Evolutionary conservation across 2,113 vertebrate species (phyloP).

Genomic region (Halichoerus grypus): DNA sequence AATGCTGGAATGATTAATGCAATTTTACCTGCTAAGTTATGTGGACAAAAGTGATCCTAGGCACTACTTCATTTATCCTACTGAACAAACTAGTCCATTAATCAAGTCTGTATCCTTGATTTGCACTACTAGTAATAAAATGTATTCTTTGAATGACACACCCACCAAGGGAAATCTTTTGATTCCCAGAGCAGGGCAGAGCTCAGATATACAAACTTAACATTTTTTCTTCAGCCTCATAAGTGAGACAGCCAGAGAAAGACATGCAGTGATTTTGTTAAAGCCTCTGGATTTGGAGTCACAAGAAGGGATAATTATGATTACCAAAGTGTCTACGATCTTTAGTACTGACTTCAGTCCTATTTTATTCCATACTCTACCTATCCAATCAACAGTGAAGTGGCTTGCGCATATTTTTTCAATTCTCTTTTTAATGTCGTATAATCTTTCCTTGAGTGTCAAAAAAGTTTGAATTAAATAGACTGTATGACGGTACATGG

Average conservation of each 20-base stretch:
- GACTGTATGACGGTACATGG: background rate
- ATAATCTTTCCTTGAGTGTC: background rate
- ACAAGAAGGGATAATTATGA: background rate
- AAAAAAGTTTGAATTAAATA: background rate
- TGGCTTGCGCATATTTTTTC: background rate
- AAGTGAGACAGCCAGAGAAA: background rate
- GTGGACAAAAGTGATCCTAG: background rate
- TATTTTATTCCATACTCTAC: background rate
- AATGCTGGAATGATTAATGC: background rate
- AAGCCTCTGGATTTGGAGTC: background rate
- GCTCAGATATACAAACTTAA: background rate
- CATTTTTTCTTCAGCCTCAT: background rate
- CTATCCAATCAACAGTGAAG: background rate
- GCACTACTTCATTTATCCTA: conserved; percentile 8
- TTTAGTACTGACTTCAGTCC: background rate
- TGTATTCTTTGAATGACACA: background rate
- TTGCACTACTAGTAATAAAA: conserved; percentile 18
- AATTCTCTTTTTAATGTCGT: background rate
- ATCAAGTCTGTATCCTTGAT: background rate
- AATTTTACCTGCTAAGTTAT: background rate
- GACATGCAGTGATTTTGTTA: background rate
- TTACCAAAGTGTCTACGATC: background rate
- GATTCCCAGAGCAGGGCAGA: background rate
- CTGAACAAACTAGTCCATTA: background rate
- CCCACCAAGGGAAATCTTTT: background rate